These are phyloP conservation scores for Metalampra italica DNA, from an alignment of 2,888 invertebrate genomes.

Conservation along the genomic window DNA sequence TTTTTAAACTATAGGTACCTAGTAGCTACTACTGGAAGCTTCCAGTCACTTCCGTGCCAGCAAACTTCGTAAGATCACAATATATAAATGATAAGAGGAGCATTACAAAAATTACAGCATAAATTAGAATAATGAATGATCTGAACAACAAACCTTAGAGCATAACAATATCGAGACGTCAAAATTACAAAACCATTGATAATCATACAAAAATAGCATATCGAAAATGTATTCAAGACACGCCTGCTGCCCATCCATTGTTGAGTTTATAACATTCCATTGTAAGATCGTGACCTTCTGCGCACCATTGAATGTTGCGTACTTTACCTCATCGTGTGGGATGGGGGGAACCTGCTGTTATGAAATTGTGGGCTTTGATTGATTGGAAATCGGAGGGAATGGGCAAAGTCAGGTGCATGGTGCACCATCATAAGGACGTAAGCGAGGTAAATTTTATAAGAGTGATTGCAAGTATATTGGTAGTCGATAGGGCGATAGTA, in stretches of 20 bases:
- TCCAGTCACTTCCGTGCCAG: too few relatives aligned
- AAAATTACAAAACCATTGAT: conserved; percentile 5
- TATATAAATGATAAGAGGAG: too few relatives aligned
- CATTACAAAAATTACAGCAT: too few relatives aligned
- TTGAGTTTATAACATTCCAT: conserved; percentile 56
- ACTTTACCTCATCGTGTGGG: conserved; percentile 28
- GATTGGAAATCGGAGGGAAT: not conserved
- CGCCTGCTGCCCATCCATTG: conserved; percentile 50
- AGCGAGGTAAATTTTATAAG: too few relatives aligned
- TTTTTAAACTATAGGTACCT: too few relatives aligned
- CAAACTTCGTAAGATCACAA: too few relatives aligned
- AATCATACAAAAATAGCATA: conserved; percentile 26
- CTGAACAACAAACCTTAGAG: not conserved
- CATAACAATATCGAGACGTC: not conserved
- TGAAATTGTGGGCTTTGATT: not conserved
- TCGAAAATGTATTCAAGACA: conserved; percentile 49
- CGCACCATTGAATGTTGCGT: conserved; percentile 26
- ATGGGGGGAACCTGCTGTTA: conserved; percentile 16
- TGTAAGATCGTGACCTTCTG: conserved; percentile 57
- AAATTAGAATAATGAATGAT: too few relatives aligned
- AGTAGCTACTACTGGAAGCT: too few relatives aligned
- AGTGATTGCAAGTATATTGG: too few relatives aligned
- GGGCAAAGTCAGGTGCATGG: not conserved
- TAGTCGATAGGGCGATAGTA: too few relatives aligned
- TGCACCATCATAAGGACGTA: not conserved